These are phyloP conservation scores for Gymnocheta viridis DNA, from an alignment of 2,888 invertebrate species.

Conservation along the genomic window DNA sequence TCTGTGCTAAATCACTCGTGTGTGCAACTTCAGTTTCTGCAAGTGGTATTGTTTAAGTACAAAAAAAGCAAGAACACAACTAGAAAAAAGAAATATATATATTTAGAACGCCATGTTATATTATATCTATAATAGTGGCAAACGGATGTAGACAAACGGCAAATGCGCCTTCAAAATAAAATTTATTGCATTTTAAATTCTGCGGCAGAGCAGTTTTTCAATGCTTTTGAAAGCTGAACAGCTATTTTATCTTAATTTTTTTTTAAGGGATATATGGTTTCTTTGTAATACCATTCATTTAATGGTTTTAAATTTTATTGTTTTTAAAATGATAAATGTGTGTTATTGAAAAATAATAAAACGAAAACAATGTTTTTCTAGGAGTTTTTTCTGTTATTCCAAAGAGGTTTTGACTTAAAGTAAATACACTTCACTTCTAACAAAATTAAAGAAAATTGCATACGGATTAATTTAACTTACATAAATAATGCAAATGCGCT, in stretches of 20 bases:
- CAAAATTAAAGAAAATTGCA: neutral
- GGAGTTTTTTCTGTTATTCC: neutral
- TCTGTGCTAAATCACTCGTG: constrained; percentile 64
- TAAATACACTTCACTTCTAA: neutral
- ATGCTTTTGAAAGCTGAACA: constrained; percentile 25
- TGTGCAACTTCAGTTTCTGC: constrained; percentile 39
- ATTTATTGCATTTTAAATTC: constrained; percentile 68
- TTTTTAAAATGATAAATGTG: too few species aligned
- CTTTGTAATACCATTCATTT: constrained; percentile 11
- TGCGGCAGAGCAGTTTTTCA: constrained; percentile 42
- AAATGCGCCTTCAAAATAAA: constrained; percentile 64
- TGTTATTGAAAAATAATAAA: neutral
- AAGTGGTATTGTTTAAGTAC: constrained; percentile 38
- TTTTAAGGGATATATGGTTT: neutral
- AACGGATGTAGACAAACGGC: constrained; percentile 66
- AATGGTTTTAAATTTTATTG: neutral
- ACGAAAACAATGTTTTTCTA: neutral
- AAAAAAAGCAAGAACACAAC: constrained; percentile 2
- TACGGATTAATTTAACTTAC: neutral
- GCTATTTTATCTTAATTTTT: constrained; percentile 23
- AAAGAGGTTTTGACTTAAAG: neutral
- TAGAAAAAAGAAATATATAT: neutral
- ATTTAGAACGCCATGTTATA: constrained; percentile 55
- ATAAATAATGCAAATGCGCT: neutral
- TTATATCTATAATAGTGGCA: constrained; percentile 61